Evolutionary conservation across 2,888 invertebrate genomes (phyloP).

Genomic region (Carabus problematicus): DNA sequence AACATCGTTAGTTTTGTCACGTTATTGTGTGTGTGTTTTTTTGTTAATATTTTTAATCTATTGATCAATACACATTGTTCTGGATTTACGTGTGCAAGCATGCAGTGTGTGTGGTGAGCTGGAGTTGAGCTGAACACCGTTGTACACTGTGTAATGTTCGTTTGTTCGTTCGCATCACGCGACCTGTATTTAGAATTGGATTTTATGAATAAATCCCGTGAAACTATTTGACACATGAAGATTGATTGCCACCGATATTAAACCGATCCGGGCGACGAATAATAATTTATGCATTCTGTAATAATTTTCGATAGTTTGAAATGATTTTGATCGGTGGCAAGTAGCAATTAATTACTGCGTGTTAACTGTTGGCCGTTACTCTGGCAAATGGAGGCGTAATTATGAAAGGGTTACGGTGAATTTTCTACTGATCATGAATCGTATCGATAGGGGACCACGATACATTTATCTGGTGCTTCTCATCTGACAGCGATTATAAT

Average conservation of each 20-base stretch:
- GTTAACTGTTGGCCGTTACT: neutral
- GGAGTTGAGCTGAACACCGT: too few species aligned
- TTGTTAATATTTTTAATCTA: constrained; percentile 3
- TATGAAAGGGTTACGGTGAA: constrained; percentile 19
- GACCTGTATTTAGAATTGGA: constrained; percentile 23
- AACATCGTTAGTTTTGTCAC: neutral
- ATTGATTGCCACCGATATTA: constrained; percentile 32
- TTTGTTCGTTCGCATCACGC: constrained; percentile 4
- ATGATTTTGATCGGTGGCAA: constrained; percentile 35
- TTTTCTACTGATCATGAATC: too few species aligned
- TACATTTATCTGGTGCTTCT: constrained; percentile 9
- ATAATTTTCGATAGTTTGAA: constrained; percentile 29
- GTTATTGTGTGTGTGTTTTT: constrained; percentile 3
- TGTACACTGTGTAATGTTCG: too few species aligned
- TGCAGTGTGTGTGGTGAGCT: too few species aligned
- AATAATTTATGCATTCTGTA: constrained; percentile 34
- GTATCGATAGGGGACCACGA: too few species aligned
- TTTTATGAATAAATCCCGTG: constrained; percentile 38
- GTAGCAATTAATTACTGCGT: constrained; percentile 26
- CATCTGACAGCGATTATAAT: constrained; percentile 10
- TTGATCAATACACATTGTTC: constrained; percentile 33
- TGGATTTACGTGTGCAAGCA: too few species aligned
- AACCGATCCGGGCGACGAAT: constrained; percentile 16
- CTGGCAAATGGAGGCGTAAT: constrained; percentile 19
- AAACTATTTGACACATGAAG: constrained; percentile 40